These are phyloP conservation scores for Drosophila testacea DNA, from an alignment of 2,888 invertebrate species.

Conservation along the genomic window DNA sequence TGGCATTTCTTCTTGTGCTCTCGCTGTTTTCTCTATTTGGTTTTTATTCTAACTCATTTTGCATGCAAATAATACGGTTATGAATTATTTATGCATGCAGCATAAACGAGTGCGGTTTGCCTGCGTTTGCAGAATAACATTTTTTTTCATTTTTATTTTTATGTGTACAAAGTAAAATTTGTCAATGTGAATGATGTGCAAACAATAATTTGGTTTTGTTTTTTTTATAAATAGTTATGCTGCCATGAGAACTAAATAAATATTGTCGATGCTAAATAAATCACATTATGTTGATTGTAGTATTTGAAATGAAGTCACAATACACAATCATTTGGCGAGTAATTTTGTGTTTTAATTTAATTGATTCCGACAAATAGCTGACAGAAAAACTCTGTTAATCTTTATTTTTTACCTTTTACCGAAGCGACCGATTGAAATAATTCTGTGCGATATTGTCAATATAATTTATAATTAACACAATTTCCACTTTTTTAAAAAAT, in stretches of 20 bases:
- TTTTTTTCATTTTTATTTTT: slow-evolving; percentile 37
- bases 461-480: slow-evolving; percentile 5
- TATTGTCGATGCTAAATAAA: slow-evolving; percentile 50
- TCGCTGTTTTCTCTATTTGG: slow-evolving; percentile 32
- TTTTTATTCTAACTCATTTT: slow-evolving; percentile 72
- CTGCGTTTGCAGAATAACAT: slow-evolving; percentile 55
- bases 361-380: slow-evolving; percentile 13
- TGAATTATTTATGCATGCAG: slow-evolving; percentile 78
- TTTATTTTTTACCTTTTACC: background rate
- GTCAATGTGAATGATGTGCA: slow-evolving; percentile 66
- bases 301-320: slow-evolving; percentile 12
- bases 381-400: slow-evolving; percentile 12
- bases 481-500: background rate
- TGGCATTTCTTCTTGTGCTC: slow-evolving; percentile 45
- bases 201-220: slow-evolving; percentile 50
- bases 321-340: background rate
- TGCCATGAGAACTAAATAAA: slow-evolving; percentile 31
- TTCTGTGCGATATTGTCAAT: slow-evolving; percentile 1
- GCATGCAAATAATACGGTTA: slow-evolving; percentile 78
- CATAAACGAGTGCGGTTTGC: slow-evolving; percentile 55
- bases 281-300: slow-evolving; percentile 44
- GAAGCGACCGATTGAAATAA: background rate
- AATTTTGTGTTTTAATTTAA: slow-evolving; percentile 8
- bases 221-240: slow-evolving; percentile 17
- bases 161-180: slow-evolving; percentile 58